Evolutionary conservation across 2,797 vertebrate species (phyloP).

Genomic region (Anabas testudineus): DNA sequence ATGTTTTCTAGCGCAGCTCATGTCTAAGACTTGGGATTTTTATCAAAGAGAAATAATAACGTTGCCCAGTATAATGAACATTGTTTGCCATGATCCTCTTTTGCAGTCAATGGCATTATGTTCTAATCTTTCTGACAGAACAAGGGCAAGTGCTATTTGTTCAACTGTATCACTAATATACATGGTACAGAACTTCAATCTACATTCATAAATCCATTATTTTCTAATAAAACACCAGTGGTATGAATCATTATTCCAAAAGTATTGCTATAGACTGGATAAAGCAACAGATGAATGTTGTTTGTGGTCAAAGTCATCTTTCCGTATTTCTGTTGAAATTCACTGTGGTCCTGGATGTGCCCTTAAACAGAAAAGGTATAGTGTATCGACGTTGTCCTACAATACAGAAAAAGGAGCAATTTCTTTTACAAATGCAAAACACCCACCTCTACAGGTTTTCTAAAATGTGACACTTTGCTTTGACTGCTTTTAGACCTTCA

Average conservation of each 20-base stretch:
- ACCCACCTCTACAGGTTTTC: conserved; percentile 1
- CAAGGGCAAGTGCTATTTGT: neutral
- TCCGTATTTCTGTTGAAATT: conserved; percentile 1
- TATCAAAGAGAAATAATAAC: neutral
- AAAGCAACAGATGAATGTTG: conserved; percentile 4
- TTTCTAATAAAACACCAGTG: neutral
- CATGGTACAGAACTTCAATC: neutral
- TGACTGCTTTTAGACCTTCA: conserved; percentile 25
- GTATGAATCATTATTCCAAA: neutral
- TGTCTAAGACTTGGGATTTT: conserved; percentile 3
- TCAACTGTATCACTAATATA: neutral
- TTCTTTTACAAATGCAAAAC: conserved; percentile 40
- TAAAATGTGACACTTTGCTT: conserved; percentile 34
- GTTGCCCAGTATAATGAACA: neutral
- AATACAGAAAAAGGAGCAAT: conserved; percentile 11
- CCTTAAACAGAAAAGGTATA: neutral
- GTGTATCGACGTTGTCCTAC: neutral
- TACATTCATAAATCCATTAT: neutral
- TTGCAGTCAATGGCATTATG: conserved; percentile 5
- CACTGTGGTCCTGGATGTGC: too few relatives aligned
- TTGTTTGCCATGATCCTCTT: conserved; percentile 34
- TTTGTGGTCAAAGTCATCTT: neutral
- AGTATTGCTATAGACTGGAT: neutral
- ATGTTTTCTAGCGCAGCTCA: neutral
- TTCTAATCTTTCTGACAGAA: conserved; percentile 28